Evolutionary conservation across 2,888 invertebrate species (phyloP), one percentile per base, ranked within the genome.

Genomic region (Drosophila fungiperda): DNA sequence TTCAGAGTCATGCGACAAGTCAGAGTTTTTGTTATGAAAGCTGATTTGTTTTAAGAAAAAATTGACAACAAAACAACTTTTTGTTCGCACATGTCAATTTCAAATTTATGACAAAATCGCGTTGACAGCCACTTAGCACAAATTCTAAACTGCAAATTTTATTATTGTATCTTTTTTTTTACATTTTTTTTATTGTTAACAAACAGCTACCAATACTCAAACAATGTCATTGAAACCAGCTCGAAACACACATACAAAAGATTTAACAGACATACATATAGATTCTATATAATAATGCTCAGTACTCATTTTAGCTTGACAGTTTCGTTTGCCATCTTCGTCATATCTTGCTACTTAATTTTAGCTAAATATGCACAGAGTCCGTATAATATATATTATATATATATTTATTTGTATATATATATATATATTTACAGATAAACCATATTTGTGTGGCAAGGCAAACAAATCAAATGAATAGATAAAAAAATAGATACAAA

Each of bases 121-220:
- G 23, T n/a, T 54, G 55, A 11, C 68, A 57, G 33, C 59, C 80
- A 82, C 82, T 81, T 82, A 82, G 55, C 80, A 82, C 78, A 68
- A 72, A 73, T 78, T 82, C 78, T 72, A 48, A 68, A 45, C 67
- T 66, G 45, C 38, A 62, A 57, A 67, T 55, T 73, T 73, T 54
- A 38, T 48, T 58, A 48, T 57, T 49, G 52, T 48, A 26, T 63
- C 12, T 48, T 54, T 59, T 69, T 69, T 57, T 42, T 45, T 23
- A 8, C 15, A 11, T 42, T 48, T 59, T 64, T 64, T 40, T 68
- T 66, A 32, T 57, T 76, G 38, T 40, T 35, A 48, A 67, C 53
- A 66, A 69, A 70, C 50, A 53, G 66, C 68, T 35, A 69, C 55
- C n/a, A 40, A 9, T 68, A 66, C 62, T 63, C 59, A 33, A 36